Percentiles rank a stretch among this genome's conserved stretches.
phyloP scores from a whole-genome alignment of 2,797 vertebrate species.

The Myotis findleyi region DNA sequence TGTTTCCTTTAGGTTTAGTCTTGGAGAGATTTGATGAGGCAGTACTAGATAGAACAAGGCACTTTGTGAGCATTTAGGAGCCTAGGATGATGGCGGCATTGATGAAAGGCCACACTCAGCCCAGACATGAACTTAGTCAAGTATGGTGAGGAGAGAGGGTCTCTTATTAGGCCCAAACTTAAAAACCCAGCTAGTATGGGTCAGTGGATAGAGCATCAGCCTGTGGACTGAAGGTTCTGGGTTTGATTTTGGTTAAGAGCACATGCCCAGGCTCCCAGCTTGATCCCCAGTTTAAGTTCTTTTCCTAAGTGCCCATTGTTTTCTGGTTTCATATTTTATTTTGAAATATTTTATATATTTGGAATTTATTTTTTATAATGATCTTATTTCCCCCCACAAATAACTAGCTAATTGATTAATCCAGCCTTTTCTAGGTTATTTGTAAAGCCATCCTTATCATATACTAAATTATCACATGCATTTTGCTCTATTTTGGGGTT shows the following conservation, averaged over 20 bases:
- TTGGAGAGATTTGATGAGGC: neutral
- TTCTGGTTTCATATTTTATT: neutral
- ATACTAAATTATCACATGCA: neutral
- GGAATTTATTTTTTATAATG: neutral
- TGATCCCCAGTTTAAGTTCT: neutral
- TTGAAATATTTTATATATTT: neutral
- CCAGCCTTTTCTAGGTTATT: neutral
- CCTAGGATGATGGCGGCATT: neutral
- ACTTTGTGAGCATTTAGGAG: neutral
- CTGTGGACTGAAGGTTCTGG: too few relatives aligned
- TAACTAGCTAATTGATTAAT: neutral
- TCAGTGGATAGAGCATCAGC: too few relatives aligned
- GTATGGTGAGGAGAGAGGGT: neutral
- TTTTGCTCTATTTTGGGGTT: neutral
- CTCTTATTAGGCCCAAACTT: neutral
- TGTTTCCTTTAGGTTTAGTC: constrained; percentile 27
- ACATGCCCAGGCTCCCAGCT: too few relatives aligned
- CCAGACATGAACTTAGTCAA: neutral
- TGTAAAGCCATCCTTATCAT: neutral
- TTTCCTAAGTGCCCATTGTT: neutral
- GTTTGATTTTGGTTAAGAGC: too few relatives aligned
- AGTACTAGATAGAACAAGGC: neutral
- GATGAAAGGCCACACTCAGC: neutral
- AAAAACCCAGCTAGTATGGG: neutral
- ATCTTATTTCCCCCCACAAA: neutral